Conservation (phyloP, 92 coral and sea anemone genomes). For the Umimayanthus chanpuru region DNA sequence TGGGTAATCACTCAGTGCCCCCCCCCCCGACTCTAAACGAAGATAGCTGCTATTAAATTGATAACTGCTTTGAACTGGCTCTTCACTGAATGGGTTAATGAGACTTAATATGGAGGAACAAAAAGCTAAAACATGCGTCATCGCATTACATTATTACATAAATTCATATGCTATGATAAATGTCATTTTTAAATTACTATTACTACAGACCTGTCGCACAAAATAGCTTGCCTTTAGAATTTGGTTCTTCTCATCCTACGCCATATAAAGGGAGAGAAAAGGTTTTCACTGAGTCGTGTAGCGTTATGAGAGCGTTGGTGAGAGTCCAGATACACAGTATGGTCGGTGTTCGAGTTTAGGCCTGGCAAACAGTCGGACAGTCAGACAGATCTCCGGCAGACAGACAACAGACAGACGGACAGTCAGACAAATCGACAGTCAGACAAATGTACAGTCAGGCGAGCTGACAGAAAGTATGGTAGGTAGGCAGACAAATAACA, state of each 20-base stretch:
- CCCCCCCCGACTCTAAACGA: too few species aligned
- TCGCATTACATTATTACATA: too few species aligned
- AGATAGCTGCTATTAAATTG: too few species aligned
- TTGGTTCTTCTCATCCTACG: conserved; percentile 26
- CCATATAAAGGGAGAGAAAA: neutral
- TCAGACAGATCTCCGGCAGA: neutral
- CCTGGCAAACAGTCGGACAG: neutral
- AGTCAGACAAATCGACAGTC: too few species aligned
- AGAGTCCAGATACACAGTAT: too few species aligned
- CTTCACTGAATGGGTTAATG: too few species aligned
- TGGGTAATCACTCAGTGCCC: too few species aligned
- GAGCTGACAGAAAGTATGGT: too few species aligned
- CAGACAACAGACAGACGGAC: neutral
- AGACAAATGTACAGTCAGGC: too few species aligned
- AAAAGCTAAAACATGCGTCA: neutral
- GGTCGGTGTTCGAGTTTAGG: neutral
- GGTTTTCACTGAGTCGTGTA: neutral
- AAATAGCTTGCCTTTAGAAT: conserved; percentile 5
- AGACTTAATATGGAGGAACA: too few species aligned
- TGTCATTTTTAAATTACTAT: neutral
- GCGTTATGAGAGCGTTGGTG: neutral
- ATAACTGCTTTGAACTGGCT: too few species aligned
- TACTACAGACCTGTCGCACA: conserved; percentile 4
- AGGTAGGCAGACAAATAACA: too few species aligned
- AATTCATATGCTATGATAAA: neutral